A percentile compares a stretch with the other conserved stretches of the same genome.
These are phyloP conservation scores for Etheostoma nigrum DNA, from an alignment of 2,797 vertebrate species.

Conservation along the genomic window DNA sequence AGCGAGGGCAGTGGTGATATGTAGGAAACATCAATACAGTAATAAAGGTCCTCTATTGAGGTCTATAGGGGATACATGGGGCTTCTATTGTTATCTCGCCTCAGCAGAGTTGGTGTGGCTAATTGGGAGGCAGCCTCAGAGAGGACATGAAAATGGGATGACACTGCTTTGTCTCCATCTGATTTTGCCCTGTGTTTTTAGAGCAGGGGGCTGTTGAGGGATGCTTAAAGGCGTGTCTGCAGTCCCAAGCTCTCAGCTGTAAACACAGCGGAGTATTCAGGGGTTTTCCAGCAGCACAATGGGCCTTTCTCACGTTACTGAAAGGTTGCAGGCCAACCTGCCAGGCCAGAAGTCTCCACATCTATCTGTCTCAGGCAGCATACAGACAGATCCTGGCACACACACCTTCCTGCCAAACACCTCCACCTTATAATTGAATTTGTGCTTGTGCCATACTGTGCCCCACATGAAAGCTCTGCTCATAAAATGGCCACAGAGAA, in stretches of 20 bases:
- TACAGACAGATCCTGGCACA: conserved; percentile 49
- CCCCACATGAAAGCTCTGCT: conserved; percentile 60
- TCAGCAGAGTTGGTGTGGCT: conserved; percentile 65
- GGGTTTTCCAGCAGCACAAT: conserved; percentile 62
- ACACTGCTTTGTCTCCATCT: conserved; percentile 56
- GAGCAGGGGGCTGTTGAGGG: conserved; percentile 27
- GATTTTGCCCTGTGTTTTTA: conserved; percentile 46
- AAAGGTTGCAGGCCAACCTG: conserved; percentile 59
- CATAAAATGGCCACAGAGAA: conserved; percentile 60
- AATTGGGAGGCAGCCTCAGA: conserved; percentile 68
- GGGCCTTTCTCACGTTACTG: conserved; percentile 59
- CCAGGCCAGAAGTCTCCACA: conserved; percentile 62
- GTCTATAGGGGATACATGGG: conserved; percentile 76
- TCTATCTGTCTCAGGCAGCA: conserved; percentile 66
- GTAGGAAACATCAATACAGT: conserved; percentile 69
- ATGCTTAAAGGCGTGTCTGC: conserved; percentile 53
- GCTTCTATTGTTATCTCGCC: conserved; percentile 76
- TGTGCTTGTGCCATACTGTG: conserved; percentile 59
- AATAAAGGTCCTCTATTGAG: conserved; percentile 76
- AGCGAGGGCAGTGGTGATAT: conserved; percentile 65
- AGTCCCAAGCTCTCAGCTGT: conserved; percentile 44
- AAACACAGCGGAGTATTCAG: conserved; percentile 67
- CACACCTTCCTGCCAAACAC: conserved; percentile 55
- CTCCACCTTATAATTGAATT: conserved; percentile 77
- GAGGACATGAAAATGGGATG: conserved; percentile 45